Evolutionary conservation across 2,888 invertebrate genomes (phyloP), one percentile per base, ranked within the genome.

Genomic region (Tholera decimalis): DNA sequence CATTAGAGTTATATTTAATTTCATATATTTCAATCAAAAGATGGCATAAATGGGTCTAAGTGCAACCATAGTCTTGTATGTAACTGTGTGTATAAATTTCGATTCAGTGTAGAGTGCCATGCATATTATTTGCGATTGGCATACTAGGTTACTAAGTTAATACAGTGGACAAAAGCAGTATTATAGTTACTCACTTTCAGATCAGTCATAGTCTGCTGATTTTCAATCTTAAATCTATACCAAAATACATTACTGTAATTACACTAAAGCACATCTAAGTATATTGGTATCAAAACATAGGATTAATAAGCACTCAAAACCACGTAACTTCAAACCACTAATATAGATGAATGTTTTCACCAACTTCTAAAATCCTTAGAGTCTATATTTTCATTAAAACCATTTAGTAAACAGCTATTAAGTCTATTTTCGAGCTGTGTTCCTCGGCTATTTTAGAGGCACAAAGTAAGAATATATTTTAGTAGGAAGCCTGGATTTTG

Each of bases 361-460:
- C 1, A 73, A 63, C 63, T 73, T 46, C 66, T 56, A 43, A 60
- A 72, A 60, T 47, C 62, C 61, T 30, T 44, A 1, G 61, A 59
- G 73, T 69, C 44, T 61, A 61, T 73, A 70, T 70, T 58, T 79
- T 77, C 70, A 77, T 79, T 79, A 77, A 22, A 70, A 63, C 61
- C 54, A 53, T 70, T 73, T 35, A 41, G 18, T 60, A 56, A 73
- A 79, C 47, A 60, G 28, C 57, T 56, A 73, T 62, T 70, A 64
- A 56, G 73, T 65, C 57, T 65, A 64, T 70, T 79, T 62, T 63
- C 61, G 24, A 7, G 20, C 18, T 24, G 24, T 59, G 49, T 24
- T 44, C 39, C 37, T 60, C 20, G 11, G 18, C 37, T 18, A 51
- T 24, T 62, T 57, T 56, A 58, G 30, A 18, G n/a, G 51, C n/a